Conservation (phyloP, 2,888 invertebrate genomes). For the Rhopalosiphum nymphaeae region DNA sequence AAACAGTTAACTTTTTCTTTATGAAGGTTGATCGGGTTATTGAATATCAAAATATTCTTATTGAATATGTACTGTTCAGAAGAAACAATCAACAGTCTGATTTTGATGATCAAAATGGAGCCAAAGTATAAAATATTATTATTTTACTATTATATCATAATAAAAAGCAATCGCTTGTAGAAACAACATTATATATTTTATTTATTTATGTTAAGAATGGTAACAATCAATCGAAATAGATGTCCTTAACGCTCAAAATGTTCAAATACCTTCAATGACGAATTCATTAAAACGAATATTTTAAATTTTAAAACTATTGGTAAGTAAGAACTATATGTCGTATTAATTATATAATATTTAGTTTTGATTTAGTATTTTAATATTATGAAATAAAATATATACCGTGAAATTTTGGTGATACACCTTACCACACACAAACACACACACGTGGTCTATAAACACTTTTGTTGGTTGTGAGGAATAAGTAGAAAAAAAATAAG, state of each 20-base stretch:
- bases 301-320: background rate
- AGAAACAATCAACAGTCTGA: background rate
- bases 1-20: background rate
- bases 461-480: too few species aligned
- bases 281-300: background rate
- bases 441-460: too few species aligned
- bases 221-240: background rate
- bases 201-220: background rate
- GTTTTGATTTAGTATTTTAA: background rate
- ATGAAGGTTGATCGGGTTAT: background rate
- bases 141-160: background rate
- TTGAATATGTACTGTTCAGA: background rate
- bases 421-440: background rate
- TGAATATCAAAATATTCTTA: background rate
- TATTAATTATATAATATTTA: background rate
- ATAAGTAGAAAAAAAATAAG: background rate
- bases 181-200: background rate
- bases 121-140: background rate
- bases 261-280: background rate
- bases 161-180: background rate
- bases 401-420: background rate
- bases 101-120: background rate
- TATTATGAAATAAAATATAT: background rate
- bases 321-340: background rate
- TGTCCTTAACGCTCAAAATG: background rate